Evolutionary conservation across 2,888 invertebrate genomes (phyloP).

Genomic region (Polydrusus tereticollis): DNA sequence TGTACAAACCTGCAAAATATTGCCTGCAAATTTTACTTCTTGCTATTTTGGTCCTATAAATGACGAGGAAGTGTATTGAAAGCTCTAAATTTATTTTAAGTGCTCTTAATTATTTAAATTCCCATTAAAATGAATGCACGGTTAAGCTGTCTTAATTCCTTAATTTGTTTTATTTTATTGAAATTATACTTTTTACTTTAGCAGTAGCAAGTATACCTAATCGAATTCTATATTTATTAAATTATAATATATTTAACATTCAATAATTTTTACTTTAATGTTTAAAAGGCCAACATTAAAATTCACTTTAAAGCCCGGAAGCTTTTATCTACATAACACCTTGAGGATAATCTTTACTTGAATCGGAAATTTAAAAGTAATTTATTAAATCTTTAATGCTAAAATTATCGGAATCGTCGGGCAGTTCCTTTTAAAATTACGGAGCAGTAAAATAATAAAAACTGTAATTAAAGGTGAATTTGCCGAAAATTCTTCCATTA

Average conservation of each 20-base stretch:
- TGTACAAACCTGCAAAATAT: no score
- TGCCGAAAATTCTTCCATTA: neutral
- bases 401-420: slow-evolving; percentile 20
- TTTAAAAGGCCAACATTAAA: neutral
- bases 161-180: no score
- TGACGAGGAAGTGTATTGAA: no score
- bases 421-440: slow-evolving; percentile 9
- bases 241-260: neutral
- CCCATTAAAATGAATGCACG: no score
- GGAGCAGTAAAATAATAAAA: slow-evolving; percentile 9
- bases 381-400: slow-evolving; percentile 34
- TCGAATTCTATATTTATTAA: neutral
- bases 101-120: no score
- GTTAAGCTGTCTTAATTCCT: no score
- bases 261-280: neutral
- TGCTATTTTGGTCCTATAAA: no score
- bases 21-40: no score
- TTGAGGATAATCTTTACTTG: slow-evolving; percentile 18
- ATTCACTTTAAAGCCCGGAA: slow-evolving; percentile 15
- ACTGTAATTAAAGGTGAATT: slow-evolving; percentile 1
- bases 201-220: no score
- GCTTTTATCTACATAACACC: slow-evolving; percentile 16
- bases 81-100: no score
- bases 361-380: slow-evolving; percentile 19
- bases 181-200: no score